phyloP scores from a whole-genome alignment of 2,888 invertebrate genomes.

The Lottia gigantea region DNA sequence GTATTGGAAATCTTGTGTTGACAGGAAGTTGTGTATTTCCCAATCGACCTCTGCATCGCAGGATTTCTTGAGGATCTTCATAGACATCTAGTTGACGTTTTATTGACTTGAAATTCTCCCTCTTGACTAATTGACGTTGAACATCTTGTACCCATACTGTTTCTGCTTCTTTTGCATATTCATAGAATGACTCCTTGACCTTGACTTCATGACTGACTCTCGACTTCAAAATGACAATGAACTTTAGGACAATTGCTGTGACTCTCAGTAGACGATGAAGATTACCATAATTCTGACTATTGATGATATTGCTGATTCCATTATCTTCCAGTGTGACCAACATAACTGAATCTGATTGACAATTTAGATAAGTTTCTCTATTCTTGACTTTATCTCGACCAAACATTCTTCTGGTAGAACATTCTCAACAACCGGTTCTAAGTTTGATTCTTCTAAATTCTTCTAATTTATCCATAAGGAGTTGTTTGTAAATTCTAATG shows the following conservation, averaged over 20 bases:
- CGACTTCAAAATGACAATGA: background rate
- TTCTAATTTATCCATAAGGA: background rate
- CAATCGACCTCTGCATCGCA: background rate
- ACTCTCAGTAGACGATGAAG: slow-evolving; percentile 3
- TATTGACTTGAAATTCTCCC: background rate
- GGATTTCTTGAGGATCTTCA: background rate
- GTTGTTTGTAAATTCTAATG: background rate
- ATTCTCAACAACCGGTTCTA: background rate
- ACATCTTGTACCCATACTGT: background rate
- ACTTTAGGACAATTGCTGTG: background rate
- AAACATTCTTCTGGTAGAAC: background rate
- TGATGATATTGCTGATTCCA: background rate
- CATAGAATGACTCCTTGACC: background rate
- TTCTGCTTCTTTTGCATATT: background rate
- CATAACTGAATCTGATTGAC: background rate
- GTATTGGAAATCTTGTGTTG: background rate
- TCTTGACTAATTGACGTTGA: background rate
- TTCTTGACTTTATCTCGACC: background rate
- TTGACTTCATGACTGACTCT: background rate
- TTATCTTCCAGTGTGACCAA: background rate
- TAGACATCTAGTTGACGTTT: background rate
- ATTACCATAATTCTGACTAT: background rate
- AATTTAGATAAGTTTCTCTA: background rate
- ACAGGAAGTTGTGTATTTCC: background rate
- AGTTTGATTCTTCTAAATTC: background rate